These are phyloP conservation scores for Pan paniscus DNA, from an alignment of 2,113 vertebrate species.

Conservation along the genomic window DNA sequence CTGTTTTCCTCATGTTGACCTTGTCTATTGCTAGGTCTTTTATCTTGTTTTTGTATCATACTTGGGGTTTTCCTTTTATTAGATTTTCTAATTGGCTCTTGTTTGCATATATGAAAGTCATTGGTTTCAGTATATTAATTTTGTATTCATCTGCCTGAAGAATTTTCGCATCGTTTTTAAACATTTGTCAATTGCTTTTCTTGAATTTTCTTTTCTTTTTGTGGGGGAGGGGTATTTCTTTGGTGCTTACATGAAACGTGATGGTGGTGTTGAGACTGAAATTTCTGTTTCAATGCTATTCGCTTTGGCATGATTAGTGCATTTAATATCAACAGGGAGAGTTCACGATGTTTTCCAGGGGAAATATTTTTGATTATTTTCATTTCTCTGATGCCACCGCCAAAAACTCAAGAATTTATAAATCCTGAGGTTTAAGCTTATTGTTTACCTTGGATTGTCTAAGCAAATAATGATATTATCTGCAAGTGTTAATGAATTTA, in stretches of 20 bases:
- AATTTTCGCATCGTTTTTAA: slow-evolving; percentile 40
- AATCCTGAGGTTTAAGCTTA: background rate
- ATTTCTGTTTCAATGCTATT: background rate
- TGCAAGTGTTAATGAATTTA: background rate
- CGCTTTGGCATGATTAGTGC: background rate
- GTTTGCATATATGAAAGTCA: background rate
- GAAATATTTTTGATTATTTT: slow-evolving; percentile 4
- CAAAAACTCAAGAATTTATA: background rate
- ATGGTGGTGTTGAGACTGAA: background rate
- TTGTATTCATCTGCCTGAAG: background rate
- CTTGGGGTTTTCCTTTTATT: background rate
- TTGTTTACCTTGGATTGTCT: background rate
- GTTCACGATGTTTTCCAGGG: background rate
- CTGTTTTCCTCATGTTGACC: background rate
- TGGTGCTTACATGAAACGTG: background rate
- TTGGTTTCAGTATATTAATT: background rate
- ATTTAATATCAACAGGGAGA: background rate
- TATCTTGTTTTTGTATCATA: background rate
- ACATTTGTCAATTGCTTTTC: slow-evolving; percentile 15
- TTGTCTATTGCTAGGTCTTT: background rate
- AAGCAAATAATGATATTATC: background rate
- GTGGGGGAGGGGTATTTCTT: background rate
- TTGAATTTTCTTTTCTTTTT: background rate
- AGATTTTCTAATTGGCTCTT: background rate
- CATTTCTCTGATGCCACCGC: background rate